Base-by-base conservation (phyloP, 37 sponge, comb jelly and placozoan genomes). In the Aplysina aerophoba region DNA sequence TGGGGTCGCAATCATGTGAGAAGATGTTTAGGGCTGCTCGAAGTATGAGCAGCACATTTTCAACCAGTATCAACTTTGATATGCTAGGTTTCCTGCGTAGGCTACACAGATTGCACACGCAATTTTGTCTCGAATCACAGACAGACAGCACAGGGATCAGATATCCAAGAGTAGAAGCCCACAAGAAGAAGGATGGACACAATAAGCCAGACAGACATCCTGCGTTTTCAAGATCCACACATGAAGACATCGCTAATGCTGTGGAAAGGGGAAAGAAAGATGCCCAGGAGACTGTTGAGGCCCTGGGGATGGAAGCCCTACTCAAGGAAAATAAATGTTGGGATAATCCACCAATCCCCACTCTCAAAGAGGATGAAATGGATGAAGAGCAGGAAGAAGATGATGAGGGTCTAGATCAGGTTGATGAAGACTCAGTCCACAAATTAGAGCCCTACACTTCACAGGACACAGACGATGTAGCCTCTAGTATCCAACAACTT, bases 221-320 rank as follows among this genome's bases (percentile, higher is more conserved):
- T 39, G 27, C 21, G 0, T 15, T 6, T n/a, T 24, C 39, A 44
- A 54, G 44, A 4, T 28, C 27, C 2, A 55, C n/a, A n/a, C n/a
- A 61, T 74, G 78, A 72, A 15, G 0, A 56, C 11, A 81, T 74
- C 81, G 62, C 15, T 27, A 41, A 85, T 13, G 57, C 65, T 71
- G 63, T 81, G 8, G 55, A 81, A 31, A 80, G 62, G 21, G 81
- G 31, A 56, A 59, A 81, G 57, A 58, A 34, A 38, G 30, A 50
- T n/a, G 86, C 90, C 2, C 28, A 77, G 64, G 53, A 54, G 28
- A 36, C 14, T 14, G 54, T 87, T 35, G 78, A 83, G 14, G 50
- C 68, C 4, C 80, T 90, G 28, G 91, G 87, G 16, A 90, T 86
- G 91, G 73, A 53, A n/a, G 84, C 64, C 0, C 11, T 80, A 0